Percentiles rank a stretch among this genome's conserved stretches.
Evolutionary conservation across 2,797 vertebrate genomes (phyloP).

Genomic region (Carcharodon carcharias): DNA sequence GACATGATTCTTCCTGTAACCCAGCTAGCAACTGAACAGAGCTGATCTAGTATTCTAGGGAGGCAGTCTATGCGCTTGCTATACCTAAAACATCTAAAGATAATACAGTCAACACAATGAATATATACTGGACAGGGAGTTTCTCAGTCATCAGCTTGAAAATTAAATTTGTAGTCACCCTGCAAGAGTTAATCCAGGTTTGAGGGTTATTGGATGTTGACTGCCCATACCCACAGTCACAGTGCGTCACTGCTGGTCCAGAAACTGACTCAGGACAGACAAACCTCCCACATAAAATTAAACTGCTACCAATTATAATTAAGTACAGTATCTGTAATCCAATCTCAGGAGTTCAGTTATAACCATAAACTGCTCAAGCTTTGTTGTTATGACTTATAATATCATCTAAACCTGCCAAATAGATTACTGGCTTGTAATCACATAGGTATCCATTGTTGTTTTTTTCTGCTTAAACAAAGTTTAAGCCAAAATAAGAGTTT

Average conservation of each 20-base stretch:
- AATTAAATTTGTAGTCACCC: background rate
- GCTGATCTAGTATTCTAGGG: too few relatives aligned
- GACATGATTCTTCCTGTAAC: background rate
- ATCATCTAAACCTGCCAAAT: background rate
- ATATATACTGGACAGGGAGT: background rate
- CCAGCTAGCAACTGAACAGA: background rate
- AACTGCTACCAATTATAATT: constrained; percentile 12
- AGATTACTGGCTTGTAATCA: background rate
- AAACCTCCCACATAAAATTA: background rate
- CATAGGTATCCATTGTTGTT: background rate
- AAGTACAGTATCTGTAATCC: background rate
- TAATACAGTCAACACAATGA: background rate
- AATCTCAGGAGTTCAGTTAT: background rate
- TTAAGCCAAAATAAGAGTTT: background rate
- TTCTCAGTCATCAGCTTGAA: background rate
- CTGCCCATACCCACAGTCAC: background rate
- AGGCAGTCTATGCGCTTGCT: background rate
- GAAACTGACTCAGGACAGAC: background rate
- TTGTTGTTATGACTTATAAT: background rate
- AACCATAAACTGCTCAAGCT: background rate
- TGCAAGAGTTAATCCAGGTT: background rate
- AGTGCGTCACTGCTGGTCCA: background rate
- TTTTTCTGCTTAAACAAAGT: background rate
- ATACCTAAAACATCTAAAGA: background rate
- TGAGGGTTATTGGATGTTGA: background rate